Evolutionary conservation across 2,113 vertebrate genomes (phyloP), one percentile per base, ranked within the genome.

Genomic region (Oreocharis arfaki): DNA sequence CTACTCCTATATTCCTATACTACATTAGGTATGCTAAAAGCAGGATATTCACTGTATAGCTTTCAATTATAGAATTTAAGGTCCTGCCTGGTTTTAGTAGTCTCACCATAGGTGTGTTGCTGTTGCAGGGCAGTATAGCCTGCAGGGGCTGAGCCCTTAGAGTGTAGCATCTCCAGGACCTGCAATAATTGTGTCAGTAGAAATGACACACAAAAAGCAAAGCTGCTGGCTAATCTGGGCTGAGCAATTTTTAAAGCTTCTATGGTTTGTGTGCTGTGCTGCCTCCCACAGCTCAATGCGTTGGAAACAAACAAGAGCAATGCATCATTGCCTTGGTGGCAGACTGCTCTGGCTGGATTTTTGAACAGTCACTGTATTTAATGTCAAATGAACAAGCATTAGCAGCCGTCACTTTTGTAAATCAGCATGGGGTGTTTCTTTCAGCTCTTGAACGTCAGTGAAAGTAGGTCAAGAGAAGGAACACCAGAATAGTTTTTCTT

Each of bases 381-480:
- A 59, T 50, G 86, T 83, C 67, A 67, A 86, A 82, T 68, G 78
- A 63, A 39, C 74, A 65, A 90, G 41, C 47, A 3, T 86, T 93
- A 84, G 47, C 41, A 83, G n/a, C 52, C 63, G 33, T 89, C 57
- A 33, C 50, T 93, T 81, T 23, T 63, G 35, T 57, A 79, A 71
- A 44, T 65, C 39, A 22, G 42, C 64, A 59, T 5, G 1, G 7
- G 9, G 52, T 81, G 73, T 76, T 88, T 95, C 76, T 86, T 75
- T 75, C 78, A 84, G 90, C 61, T 46, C 47, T 52, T 82, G 61
- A 76, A 64, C 6, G 0, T 52, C 39, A 85, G 20, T 87, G 60
- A 57, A 96, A 95, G 76, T 84, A 92, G 84, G 95, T 92, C 83
- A 81, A 53, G 87, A 96, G 68, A 39, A 55, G 50, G 78, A 95